Base-by-base conservation (phyloP, 2,888 invertebrate genomes). In the Psococerastis gibbosa region DNA sequence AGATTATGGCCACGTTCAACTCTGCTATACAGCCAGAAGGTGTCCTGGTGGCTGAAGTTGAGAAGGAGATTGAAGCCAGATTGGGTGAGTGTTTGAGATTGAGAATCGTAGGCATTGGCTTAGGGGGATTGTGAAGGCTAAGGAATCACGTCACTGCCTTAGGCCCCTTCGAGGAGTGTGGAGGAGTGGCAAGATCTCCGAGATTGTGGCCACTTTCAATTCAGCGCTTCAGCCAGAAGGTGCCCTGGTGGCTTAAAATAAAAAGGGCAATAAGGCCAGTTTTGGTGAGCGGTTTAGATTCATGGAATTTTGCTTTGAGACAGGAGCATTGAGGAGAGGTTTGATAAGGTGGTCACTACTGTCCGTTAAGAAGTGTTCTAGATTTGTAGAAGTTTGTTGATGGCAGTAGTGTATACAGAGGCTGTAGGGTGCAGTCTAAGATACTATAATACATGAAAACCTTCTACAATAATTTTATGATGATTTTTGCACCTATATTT, bases 151-250 rank as follows among this genome's bases (percentile, higher is more conserved):
- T n/a, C 31, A 31, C n/a, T 31, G 9, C n/a, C n/a, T 9, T 9
- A 9, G 31, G 85, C 57, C 87, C 88, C 2, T 88, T 88, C 61
- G 87, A 91, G 66, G 89, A 91, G 59, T 78, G 84, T 9, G 64
- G 88, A 89, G 64, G 92, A 94, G 66, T 92, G 94, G 87, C 18
- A 87, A 91, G 65, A 91, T 94, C 55, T 85, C 87, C 41, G 88
- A 91, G 64, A 92, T 92, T 55, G 85, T 94, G 79, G 88, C 88
- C 34, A 85, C 88, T 2, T 87, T 94, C 57, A 89, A 91, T 47
- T 83, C 81, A 50, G 82, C 81, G 45, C 70, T 84, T 27, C 76
- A 83, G 11, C 62, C 78, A 16, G 80, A 79, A 57, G 79, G 78
- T 0, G 78, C 81, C 15, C 79, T 81, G 60, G 79, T 81, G 38